Conservation (phyloP, 2,888 invertebrate species). For the Phoronis australis region DNA sequence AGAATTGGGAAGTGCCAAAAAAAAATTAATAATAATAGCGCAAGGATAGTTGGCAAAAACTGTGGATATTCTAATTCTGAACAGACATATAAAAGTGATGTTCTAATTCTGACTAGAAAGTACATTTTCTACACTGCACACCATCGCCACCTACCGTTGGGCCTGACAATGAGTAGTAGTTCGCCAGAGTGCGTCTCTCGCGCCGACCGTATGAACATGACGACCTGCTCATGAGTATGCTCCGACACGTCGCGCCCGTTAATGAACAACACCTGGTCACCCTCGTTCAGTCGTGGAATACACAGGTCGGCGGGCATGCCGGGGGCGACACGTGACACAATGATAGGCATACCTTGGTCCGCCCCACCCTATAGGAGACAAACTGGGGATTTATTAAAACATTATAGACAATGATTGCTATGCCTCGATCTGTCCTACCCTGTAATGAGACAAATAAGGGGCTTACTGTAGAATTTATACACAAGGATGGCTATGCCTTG, state of each 20-base stretch:
- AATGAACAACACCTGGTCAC: slow-evolving; percentile 91
- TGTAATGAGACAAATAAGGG: slow-evolving; percentile 27
- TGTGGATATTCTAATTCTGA: too few species aligned
- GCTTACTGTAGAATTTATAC: too few species aligned
- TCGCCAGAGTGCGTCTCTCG: slow-evolving; percentile 68
- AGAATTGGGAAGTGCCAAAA: too few species aligned
- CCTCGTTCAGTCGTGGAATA: slow-evolving; percentile 82
- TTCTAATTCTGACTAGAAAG: neutral
- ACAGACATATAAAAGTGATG: neutral
- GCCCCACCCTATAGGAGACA: slow-evolving; percentile 75
- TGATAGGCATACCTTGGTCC: slow-evolving; percentile 73
- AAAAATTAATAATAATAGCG: too few species aligned
- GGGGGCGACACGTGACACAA: slow-evolving; percentile 83
- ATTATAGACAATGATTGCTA: slow-evolving; percentile 78
- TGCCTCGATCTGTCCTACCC: slow-evolving; percentile 78
- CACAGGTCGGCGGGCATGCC: slow-evolving; percentile 83
- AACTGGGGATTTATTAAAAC: too few species aligned
- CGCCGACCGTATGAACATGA: slow-evolving; percentile 81
- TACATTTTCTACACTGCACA: too few species aligned
- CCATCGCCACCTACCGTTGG: slow-evolving; percentile 60
- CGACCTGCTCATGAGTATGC: slow-evolving; percentile 81
- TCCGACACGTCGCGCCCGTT: slow-evolving; percentile 88
- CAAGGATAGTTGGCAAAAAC: too few species aligned
- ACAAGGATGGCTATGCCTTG: slow-evolving; percentile 73
- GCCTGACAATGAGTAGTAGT: slow-evolving; percentile 76